These are phyloP conservation scores for Natator depressus DNA, from an alignment of 2,113 vertebrate genomes.

Conservation along the genomic window DNA sequence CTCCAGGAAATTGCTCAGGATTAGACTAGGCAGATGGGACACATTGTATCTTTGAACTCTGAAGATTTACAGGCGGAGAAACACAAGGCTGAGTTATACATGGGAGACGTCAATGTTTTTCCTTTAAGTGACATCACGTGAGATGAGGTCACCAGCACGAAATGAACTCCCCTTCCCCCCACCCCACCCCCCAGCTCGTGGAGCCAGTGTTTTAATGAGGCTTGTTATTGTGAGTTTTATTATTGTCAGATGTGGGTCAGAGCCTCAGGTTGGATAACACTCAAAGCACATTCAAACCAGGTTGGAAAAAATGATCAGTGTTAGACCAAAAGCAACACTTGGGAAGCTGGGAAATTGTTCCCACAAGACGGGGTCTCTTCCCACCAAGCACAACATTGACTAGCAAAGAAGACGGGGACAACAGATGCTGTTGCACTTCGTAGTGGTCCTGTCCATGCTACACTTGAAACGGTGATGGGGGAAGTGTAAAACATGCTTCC, in stretches of 20 bases:
- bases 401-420: background rate
- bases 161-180: constrained; percentile 57
- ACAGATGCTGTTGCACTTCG: too few relatives aligned
- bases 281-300: constrained; percentile 41
- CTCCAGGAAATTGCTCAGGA: constrained; percentile 61
- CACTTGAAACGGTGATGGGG: background rate
- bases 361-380: background rate
- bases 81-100: constrained; percentile 70
- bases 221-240: constrained; percentile 76
- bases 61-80: constrained; percentile 66
- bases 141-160: constrained; percentile 74
- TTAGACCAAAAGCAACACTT: background rate
- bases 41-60: constrained; percentile 68
- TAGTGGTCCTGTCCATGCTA: background rate
- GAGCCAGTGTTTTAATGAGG: constrained; percentile 74
- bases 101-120: constrained; percentile 76
- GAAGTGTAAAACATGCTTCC: background rate
- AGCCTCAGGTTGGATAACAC: constrained; percentile 58
- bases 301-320: background rate
- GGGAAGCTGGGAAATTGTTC: background rate
- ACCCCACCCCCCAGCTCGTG: background rate
- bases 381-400: background rate
- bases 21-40: constrained; percentile 8
- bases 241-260: constrained; percentile 76
- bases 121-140: constrained; percentile 76